phyloP scores from a whole-genome alignment of 2,888 invertebrate genomes.

The Bellardia pandia region DNA sequence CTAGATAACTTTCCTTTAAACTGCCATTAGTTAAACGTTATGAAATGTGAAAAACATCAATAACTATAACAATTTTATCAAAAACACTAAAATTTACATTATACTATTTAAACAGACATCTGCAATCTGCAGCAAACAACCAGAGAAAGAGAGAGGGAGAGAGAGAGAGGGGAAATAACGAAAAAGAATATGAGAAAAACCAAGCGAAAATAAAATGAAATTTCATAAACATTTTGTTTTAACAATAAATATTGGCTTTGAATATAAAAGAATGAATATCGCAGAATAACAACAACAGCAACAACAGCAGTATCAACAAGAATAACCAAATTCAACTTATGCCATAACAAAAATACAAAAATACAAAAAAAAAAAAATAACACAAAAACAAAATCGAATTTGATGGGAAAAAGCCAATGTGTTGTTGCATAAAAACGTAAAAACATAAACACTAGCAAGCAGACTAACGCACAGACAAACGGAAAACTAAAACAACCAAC shows the following conservation, averaged over 20 bases:
- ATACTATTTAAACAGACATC: background rate
- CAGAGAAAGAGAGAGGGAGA: background rate
- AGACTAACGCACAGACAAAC: background rate
- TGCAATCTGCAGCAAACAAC: background rate
- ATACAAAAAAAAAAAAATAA: background rate
- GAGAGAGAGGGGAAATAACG: background rate
- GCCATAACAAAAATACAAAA: background rate
- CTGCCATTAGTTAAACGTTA: background rate
- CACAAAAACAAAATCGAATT: constrained; percentile 14
- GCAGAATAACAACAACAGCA: constrained; percentile 40
- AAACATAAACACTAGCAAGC: constrained; percentile 1
- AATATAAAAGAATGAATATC: constrained; percentile 21
- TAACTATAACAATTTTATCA: background rate
- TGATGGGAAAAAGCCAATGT: constrained; percentile 49
- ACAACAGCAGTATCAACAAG: background rate
- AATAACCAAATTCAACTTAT: background rate
- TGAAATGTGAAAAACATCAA: background rate
- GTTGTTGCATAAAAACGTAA: constrained; percentile 7
- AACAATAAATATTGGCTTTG: constrained; percentile 41
- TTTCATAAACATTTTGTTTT: constrained; percentile 47
- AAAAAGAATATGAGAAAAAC: constrained; percentile 8
- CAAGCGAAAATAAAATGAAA: constrained; percentile 32
- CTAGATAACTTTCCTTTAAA: background rate
- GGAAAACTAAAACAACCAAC: constrained; percentile 5
- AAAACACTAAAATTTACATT: background rate